phyloP scores from a whole-genome alignment of 2,797 vertebrate genomes.

The Syngnathus acus region DNA sequence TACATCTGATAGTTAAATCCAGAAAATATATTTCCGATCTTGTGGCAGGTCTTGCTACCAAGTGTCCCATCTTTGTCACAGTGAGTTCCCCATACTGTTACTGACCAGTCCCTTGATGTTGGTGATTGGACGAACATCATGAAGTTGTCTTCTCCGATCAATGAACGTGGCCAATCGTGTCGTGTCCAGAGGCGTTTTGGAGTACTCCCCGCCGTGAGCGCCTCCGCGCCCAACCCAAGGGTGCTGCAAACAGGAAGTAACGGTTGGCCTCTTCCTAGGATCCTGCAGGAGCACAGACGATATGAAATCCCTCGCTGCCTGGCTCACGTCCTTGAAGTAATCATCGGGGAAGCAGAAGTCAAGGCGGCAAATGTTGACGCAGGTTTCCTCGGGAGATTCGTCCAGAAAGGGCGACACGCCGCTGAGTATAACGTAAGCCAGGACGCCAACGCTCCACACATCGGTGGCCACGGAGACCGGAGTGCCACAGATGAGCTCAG shows the following conservation, averaged over 20 bases:
- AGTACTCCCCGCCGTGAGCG: constrained; percentile 82
- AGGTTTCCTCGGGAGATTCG: constrained; percentile 94
- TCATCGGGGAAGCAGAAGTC: constrained; percentile 95
- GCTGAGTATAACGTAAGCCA: constrained; percentile 90
- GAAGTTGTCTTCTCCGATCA: constrained; percentile 87
- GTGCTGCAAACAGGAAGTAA: constrained; percentile 87
- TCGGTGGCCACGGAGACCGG: constrained; percentile 89
- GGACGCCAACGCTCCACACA: constrained; percentile 90
- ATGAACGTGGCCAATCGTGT: constrained; percentile 85
- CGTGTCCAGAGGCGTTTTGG: constrained; percentile 88
- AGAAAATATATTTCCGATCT: background rate
- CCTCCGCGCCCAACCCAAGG: constrained; percentile 91
- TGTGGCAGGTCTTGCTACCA: background rate
- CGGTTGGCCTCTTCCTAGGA: constrained; percentile 81
- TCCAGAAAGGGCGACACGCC: constrained; percentile 96
- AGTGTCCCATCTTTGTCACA: constrained; percentile 43
- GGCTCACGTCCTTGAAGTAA: constrained; percentile 85
- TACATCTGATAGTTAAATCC: background rate
- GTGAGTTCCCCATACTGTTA: constrained; percentile 73
- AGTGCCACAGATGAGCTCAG: constrained; percentile 87
- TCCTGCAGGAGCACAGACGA: constrained; percentile 83
- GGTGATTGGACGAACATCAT: constrained; percentile 82
- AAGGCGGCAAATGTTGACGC: constrained; percentile 90
- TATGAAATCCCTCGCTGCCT: constrained; percentile 89
- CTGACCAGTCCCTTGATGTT: constrained; percentile 87